Evolutionary conservation across 2,113 vertebrate species (phyloP).

Genomic region (Geococcyx californianus): DNA sequence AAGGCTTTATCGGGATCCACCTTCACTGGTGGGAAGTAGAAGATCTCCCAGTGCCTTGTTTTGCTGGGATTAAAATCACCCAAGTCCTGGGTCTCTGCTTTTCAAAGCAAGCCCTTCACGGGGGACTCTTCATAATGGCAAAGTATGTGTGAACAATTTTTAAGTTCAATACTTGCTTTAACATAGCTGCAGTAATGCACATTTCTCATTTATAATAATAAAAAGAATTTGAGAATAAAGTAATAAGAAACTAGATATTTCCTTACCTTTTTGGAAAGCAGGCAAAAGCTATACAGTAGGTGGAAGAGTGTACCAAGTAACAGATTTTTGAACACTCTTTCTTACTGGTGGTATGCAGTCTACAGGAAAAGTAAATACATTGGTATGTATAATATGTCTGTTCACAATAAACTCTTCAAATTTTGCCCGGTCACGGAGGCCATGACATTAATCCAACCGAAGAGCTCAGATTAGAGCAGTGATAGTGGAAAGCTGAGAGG

Average conservation of each 20-base stretch:
- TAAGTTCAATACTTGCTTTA: not conserved
- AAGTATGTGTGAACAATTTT: constrained; percentile 32
- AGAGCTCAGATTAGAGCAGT: not conserved
- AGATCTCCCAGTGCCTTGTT: not conserved
- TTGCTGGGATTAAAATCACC: accelerated
- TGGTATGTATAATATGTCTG: constrained; percentile 62
- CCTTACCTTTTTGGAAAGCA: constrained; percentile 81
- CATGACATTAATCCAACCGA: not conserved
- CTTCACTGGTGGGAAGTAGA: not conserved
- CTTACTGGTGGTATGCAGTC: constrained; percentile 80
- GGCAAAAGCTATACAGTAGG: constrained; percentile 85
- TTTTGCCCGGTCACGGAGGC: not conserved
- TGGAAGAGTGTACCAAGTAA: constrained; percentile 85
- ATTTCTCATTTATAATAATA: not conserved
- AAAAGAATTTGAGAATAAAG: not conserved
- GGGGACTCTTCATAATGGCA: not conserved
- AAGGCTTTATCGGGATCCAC: not conserved
- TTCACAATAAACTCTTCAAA: constrained; percentile 6
- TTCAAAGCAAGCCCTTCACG: not conserved
- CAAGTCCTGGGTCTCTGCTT: not conserved
- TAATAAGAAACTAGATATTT: constrained; percentile 58
- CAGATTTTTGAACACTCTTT: constrained; percentile 85
- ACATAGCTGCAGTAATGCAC: not conserved
- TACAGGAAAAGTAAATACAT: constrained; percentile 84
- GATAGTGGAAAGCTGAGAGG: not conserved